Conservation (phyloP, 2,797 vertebrate genomes). For the Stomatorhinus walkeri region DNA sequence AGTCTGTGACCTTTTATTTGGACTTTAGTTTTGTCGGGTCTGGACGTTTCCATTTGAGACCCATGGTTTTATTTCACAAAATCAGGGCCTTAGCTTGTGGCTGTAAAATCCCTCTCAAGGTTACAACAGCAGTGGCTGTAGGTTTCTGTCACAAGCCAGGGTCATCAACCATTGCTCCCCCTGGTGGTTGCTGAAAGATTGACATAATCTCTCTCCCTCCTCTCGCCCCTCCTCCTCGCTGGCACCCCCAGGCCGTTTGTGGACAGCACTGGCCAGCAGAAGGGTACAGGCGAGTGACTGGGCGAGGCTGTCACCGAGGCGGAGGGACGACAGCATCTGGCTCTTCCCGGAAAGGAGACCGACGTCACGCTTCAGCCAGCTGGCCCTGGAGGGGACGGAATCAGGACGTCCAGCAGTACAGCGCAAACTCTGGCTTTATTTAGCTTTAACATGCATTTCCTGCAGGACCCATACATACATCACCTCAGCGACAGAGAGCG, state of each 20-base stretch:
- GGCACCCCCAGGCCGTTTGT: constrained; percentile 43
- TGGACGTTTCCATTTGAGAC: background rate
- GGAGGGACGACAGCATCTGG: constrained; percentile 17
- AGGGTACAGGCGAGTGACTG: constrained; percentile 51
- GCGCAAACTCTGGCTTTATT: background rate
- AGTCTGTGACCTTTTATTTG: background rate
- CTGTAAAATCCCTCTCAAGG: background rate
- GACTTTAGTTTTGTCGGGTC: background rate
- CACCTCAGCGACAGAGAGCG: background rate
- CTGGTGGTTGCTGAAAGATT: background rate
- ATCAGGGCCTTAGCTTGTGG: background rate
- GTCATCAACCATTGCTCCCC: background rate
- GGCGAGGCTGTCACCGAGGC: background rate
- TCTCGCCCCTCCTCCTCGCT: background rate
- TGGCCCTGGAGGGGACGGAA: background rate
- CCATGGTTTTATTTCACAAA: background rate
- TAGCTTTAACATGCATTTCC: constrained; percentile 3
- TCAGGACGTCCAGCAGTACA: background rate
- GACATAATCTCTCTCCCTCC: background rate
- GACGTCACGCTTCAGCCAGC: background rate
- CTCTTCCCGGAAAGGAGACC: background rate
- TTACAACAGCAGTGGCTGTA: background rate
- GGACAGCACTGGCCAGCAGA: constrained; percentile 52
- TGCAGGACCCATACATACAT: background rate
- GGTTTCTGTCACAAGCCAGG: background rate